Percentiles rank a stretch among this genome's conserved stretches.
Evolutionary conservation across 2,113 vertebrate species (phyloP).

Genomic region (Gnathochromis pfefferi): DNA sequence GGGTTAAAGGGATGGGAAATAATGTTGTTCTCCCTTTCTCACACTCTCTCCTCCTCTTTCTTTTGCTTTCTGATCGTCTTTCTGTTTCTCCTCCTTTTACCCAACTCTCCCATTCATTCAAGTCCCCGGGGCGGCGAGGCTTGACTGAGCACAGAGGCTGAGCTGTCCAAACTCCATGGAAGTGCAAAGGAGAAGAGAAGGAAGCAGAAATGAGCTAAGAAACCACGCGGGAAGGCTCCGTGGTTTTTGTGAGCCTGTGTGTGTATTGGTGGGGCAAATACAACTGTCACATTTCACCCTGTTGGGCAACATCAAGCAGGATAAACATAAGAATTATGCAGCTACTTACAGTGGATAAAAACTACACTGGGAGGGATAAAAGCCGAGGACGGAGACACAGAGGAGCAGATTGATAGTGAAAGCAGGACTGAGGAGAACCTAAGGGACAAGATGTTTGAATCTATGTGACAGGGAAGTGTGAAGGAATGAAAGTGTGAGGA

Average conservation of each 20-base stretch:
- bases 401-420: conserved; percentile 21
- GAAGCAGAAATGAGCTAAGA: conserved; percentile 11
- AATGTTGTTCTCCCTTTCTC: conserved; percentile 21
- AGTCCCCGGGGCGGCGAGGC: conserved; percentile 59
- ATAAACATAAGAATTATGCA: conserved; percentile 51
- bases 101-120: conserved; percentile 15
- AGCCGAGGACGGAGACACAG: not conserved
- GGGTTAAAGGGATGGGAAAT: not conserved
- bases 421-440: not conserved
- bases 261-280: not conserved
- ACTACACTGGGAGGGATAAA: conserved; percentile 19
- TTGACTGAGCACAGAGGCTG: conserved; percentile 65
- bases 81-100: conserved; percentile 35
- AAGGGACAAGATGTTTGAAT: conserved; percentile 20
- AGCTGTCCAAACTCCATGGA: conserved; percentile 58
- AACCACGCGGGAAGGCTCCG: not conserved
- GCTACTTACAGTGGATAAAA: not conserved
- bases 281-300: conserved; percentile 52
- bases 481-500: not conserved
- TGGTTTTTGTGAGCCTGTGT: not conserved
- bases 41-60: conserved; percentile 5
- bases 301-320: conserved; percentile 46
- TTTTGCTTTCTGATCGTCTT: conserved; percentile 17
- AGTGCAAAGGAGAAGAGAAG: conserved; percentile 29
- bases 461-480: conserved; percentile 3